A percentile compares a stretch with the other conserved stretches of the same genome.
Evolutionary conservation across 2,113 vertebrate species (phyloP).

Genomic region (Chionis minor): DNA sequence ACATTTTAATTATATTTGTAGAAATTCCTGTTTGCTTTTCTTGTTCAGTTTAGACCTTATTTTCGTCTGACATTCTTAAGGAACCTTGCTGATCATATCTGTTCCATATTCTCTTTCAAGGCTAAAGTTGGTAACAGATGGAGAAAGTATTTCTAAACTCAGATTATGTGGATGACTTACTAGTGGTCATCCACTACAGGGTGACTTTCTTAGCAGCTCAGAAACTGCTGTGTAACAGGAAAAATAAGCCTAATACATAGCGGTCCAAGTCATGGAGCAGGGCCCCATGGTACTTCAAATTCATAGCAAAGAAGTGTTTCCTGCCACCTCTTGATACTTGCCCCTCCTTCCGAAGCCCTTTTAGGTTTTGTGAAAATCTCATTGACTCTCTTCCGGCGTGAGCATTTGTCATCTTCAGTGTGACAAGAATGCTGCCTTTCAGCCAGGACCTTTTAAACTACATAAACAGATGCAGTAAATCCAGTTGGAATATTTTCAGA

Average conservation of each 20-base stretch:
- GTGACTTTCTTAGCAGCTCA: not conserved
- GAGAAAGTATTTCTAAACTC: not conserved
- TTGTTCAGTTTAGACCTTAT: not conserved
- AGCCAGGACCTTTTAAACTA: not conserved
- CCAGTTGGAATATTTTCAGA: not conserved
- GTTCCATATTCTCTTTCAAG: not conserved
- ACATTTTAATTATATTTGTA: not conserved
- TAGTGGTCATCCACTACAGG: not conserved
- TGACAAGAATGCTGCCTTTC: not conserved
- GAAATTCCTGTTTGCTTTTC: not conserved
- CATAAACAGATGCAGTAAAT: slow-evolving; percentile 1
- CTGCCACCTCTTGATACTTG: not conserved
- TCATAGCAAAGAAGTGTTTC: not conserved
- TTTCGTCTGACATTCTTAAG: not conserved
- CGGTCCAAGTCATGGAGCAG: not conserved
- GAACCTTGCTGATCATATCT: not conserved
- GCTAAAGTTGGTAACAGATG: not conserved
- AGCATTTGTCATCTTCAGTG: not conserved
- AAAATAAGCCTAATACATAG: not conserved
- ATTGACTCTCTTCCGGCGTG: not conserved
- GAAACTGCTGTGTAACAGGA: not conserved
- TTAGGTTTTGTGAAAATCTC: slow-evolving; percentile 23
- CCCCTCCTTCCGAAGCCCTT: not conserved
- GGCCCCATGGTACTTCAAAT: not conserved
- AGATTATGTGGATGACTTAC: not conserved